These are phyloP conservation scores for Helobdella robusta DNA, from an alignment of 2,888 invertebrate species.

Conservation along the genomic window DNA sequence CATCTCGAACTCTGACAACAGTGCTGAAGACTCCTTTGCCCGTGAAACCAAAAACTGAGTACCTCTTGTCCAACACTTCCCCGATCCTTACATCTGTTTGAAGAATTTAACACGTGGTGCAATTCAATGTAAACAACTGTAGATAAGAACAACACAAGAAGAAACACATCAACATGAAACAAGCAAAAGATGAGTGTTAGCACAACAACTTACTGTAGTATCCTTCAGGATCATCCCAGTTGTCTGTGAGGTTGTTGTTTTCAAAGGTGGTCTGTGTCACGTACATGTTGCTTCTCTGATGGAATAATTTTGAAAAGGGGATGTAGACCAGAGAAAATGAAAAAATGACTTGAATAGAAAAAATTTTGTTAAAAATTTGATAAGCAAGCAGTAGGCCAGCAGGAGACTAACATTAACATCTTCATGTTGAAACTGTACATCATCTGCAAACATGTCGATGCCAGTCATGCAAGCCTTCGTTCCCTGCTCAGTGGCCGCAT, in stretches of 20 bases:
- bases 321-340: neutral
- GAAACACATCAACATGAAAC: no score
- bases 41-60: slow-evolving; percentile 90
- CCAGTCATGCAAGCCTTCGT: slow-evolving; percentile 47
- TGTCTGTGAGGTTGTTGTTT: slow-evolving; percentile 86
- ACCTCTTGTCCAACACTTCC: slow-evolving; percentile 77
- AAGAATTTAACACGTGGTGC: neutral
- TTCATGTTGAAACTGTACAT: slow-evolving; percentile 68
- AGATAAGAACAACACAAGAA: no score
- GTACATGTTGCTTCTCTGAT: slow-evolving; percentile 42
- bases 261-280: slow-evolving; percentile 53
- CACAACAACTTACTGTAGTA: slow-evolving; percentile 80
- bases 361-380: neutral
- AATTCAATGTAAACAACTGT: no score
- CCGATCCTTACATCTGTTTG: slow-evolving; percentile 73
- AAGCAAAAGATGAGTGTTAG: no score
- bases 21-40: slow-evolving; percentile 98
- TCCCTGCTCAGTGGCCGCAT: slow-evolving; percentile 27
- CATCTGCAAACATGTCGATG: slow-evolving; percentile 63
- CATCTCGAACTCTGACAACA: slow-evolving; percentile 85
- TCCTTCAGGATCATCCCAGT: slow-evolving; percentile 99
- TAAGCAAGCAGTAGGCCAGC: neutral
- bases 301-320: neutral
- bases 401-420: slow-evolving; percentile 56
- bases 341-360: neutral